Evolutionary conservation across 2,888 invertebrate genomes (phyloP).

Genomic region (Ennomos quercinarius): DNA sequence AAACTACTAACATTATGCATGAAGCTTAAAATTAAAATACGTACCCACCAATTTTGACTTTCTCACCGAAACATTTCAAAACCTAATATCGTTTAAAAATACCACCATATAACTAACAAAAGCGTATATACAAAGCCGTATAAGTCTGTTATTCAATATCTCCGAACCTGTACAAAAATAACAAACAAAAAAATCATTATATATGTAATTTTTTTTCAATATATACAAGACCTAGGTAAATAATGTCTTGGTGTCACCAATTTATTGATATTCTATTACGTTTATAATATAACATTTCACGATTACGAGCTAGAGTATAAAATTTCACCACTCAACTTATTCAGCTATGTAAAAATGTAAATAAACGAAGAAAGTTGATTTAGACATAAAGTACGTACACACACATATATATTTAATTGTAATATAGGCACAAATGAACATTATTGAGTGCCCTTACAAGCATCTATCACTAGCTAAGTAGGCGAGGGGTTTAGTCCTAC

Average conservation of each 20-base stretch:
- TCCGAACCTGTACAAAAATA: slow-evolving; percentile 58
- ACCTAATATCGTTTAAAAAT: slow-evolving; percentile 13
- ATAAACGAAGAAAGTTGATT: slow-evolving; percentile 45
- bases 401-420: slow-evolving; percentile 59
- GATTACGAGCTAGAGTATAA: slow-evolving; percentile 72
- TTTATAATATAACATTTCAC: slow-evolving; percentile 45
- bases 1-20: slow-evolving; percentile 22
- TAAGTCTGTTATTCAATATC: slow-evolving; percentile 38
- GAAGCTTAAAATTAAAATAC: slow-evolving; percentile 20
- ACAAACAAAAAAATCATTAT: slow-evolving; percentile 46
- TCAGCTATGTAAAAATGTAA: slow-evolving; percentile 61
- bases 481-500: slow-evolving; percentile 82
- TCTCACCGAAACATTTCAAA: slow-evolving; percentile 10
- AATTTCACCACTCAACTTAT: slow-evolving; percentile 70
- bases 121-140: slow-evolving; percentile 57
- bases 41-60: slow-evolving; percentile 11
- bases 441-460: slow-evolving; percentile 64
- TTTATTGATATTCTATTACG: slow-evolving; percentile 65
- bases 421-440: slow-evolving; percentile 80
- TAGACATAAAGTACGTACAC: slow-evolving; percentile 54
- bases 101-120: slow-evolving; percentile 15
- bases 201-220: slow-evolving; percentile 46
- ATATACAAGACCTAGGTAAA: slow-evolving; percentile 66
- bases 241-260: slow-evolving; percentile 76
- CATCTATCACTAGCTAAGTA: slow-evolving; percentile 69